A percentile compares a stretch with the other conserved stretches of the same genome.
phyloP scores from a whole-genome alignment of 2,797 vertebrate species.

The Mus minutoides region DNA sequence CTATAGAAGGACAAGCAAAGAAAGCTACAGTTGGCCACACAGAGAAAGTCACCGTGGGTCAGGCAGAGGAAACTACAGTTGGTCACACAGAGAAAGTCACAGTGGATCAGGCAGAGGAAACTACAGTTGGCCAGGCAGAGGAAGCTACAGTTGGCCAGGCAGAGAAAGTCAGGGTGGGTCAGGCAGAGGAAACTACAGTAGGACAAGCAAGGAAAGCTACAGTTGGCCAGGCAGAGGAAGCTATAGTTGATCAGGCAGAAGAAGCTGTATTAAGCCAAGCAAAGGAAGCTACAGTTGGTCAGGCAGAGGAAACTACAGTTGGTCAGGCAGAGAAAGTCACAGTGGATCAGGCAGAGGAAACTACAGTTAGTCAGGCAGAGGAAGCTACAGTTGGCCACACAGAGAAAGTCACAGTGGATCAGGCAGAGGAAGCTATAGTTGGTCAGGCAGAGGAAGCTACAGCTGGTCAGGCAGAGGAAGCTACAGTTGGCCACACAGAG shows the following conservation, averaged over 20 bases:
- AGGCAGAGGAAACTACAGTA: accelerated
- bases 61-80: neutral
- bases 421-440: neutral
- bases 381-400: too few relatives aligned
- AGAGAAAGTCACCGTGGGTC: accelerated
- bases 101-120: accelerated
- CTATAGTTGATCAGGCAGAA: neutral
- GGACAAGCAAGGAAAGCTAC: neutral
- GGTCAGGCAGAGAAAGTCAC: neutral
- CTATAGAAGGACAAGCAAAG: accelerated
- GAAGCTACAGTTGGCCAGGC: neutral
- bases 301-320: neutral
- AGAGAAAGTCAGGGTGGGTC: neutral
- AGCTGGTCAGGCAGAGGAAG: too few relatives aligned
- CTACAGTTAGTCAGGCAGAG: accelerated
- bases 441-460: accelerated
- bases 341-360: neutral
- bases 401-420: accelerated
- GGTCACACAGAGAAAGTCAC: accelerated
- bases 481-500: neutral
- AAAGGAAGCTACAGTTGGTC: too few relatives aligned
- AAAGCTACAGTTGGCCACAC: too few relatives aligned
- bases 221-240: neutral
- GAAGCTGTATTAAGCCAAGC: accelerated
- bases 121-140: too few relatives aligned